Percentiles rank a stretch among this genome's conserved stretches.
Conservation (phyloP, 2,888 invertebrate genomes). For the Tuta absoluta region DNA sequence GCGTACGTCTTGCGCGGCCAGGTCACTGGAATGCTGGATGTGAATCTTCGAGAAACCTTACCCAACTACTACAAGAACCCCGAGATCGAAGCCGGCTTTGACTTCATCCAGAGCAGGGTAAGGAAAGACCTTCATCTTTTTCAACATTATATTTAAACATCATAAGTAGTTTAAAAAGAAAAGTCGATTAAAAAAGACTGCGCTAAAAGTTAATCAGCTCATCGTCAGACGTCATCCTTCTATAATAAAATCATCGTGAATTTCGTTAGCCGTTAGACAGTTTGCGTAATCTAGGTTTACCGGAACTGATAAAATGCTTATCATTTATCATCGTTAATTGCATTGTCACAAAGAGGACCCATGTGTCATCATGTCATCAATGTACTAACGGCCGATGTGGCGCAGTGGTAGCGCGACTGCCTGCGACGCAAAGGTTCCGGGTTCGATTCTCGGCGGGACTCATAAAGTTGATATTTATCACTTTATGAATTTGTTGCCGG, state of each 20-base stretch:
- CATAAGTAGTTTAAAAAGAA: not conserved
- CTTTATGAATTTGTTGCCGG: too few relatives aligned
- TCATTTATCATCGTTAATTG: constrained; percentile 1
- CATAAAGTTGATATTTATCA: too few relatives aligned
- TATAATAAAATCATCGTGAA: not conserved
- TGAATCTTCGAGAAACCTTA: constrained; percentile 83
- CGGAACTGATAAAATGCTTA: not conserved
- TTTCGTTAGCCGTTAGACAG: not conserved
- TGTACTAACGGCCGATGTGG: too few relatives aligned
- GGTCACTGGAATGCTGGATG: constrained; percentile 78
- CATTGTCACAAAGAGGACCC: not conserved
- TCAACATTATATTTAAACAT: not conserved
- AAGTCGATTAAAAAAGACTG: too few relatives aligned
- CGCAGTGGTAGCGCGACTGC: too few relatives aligned
- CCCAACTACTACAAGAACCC: constrained; percentile 80
- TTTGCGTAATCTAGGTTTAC: not conserved
- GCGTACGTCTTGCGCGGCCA: constrained; percentile 86
- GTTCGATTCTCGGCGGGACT: too few relatives aligned
- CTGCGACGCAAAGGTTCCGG: too few relatives aligned
- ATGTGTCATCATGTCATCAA: too few relatives aligned
- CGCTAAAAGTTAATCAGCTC: too few relatives aligned
- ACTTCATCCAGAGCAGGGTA: constrained; percentile 89
- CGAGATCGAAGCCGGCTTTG: constrained; percentile 85
- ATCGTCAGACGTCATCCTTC: not conserved
- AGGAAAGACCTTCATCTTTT: constrained; percentile 49